Evolutionary conservation across 2,797 vertebrate genomes (phyloP), one percentile per base, ranked within the genome.

Genomic region (Cyclura pinguis): DNA sequence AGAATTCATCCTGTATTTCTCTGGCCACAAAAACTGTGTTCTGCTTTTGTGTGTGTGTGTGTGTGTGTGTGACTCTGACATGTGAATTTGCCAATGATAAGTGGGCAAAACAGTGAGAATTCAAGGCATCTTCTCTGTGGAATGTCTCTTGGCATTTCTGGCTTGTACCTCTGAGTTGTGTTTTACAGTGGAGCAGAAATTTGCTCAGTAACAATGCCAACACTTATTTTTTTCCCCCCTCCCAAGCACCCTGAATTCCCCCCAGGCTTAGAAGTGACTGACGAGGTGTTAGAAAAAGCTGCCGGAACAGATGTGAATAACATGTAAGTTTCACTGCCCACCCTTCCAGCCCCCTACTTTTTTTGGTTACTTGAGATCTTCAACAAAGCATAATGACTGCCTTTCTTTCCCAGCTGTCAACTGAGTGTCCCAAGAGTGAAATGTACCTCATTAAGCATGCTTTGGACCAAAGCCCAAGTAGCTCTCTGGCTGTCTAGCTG

Each of bases 221-320:
- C 27, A 57, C 18, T 16, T 64, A 2, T 73, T 83, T 13, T n/a
- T 64, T 55, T 93, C 90, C 69, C 1, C 69, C 1, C 90, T 88
- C 27, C 74, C 1, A 96, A 99, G 99, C 98, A 99, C 93, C 94
- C 97, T 0, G 98, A 99, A 93, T 99, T 99, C 88, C 98, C 98
- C 24, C 96, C 98, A 0, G 98, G 98, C 95, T 96, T 99, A 0
- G 99, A 99, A 92, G 98, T 97, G 92, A 96, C 98, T 0, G 99
- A 99, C 57, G 99, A 99, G 87, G 98, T 98, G 80, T 93, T 99
- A 94, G 99, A 99, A 93, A 98, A 98, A 57, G 97, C 98, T 0
- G 98, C 99, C 0, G 99, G 99, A 92, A 98, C 98, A 0, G 99
- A 99, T 10, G 97, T 99, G 93, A 99, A 99, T 94, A 99, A 99